Conservation (phyloP, 2,113 vertebrate genomes). For the Motacilla alba region DNA sequence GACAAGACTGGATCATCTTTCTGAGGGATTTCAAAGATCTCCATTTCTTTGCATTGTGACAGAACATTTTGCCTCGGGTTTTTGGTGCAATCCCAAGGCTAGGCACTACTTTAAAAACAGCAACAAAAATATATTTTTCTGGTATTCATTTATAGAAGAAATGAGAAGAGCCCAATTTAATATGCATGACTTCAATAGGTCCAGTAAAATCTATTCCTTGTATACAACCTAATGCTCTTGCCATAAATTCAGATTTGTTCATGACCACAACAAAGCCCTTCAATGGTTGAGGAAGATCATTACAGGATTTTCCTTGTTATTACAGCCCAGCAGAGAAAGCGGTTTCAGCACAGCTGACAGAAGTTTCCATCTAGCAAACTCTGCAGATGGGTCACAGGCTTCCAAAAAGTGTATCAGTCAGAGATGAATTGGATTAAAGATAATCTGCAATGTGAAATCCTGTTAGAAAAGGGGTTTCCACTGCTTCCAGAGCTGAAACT, state of each 20-base stretch:
- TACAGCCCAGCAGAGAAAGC: slow-evolving; percentile 28
- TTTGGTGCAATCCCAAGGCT: neutral
- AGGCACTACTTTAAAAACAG: neutral
- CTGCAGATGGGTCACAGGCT: slow-evolving; percentile 29
- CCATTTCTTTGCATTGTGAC: neutral
- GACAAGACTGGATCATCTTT: neutral
- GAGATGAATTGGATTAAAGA: slow-evolving; percentile 55
- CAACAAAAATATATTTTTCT: neutral
- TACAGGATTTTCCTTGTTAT: slow-evolving; percentile 57
- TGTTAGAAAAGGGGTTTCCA: slow-evolving; percentile 27
- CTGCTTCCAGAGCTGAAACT: slow-evolving; percentile 27
- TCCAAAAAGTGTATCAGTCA: slow-evolving; percentile 6
- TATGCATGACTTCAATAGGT: slow-evolving; percentile 7
- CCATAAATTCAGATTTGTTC: neutral
- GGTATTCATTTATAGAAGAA: neutral
- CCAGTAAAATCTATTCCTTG: slow-evolving; percentile 7
- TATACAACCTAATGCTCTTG: slow-evolving; percentile 6
- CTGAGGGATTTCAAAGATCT: neutral
- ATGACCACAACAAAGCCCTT: slow-evolving; percentile 43
- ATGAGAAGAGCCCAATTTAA: neutral
- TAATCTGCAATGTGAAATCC: slow-evolving; percentile 53
- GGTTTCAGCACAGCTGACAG: slow-evolving; percentile 12
- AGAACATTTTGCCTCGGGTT: neutral
- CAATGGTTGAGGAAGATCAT: slow-evolving; percentile 28
- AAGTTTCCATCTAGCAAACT: neutral